Conservation (phyloP, 2,888 invertebrate genomes). For the Platycheirus rosarum region DNA sequence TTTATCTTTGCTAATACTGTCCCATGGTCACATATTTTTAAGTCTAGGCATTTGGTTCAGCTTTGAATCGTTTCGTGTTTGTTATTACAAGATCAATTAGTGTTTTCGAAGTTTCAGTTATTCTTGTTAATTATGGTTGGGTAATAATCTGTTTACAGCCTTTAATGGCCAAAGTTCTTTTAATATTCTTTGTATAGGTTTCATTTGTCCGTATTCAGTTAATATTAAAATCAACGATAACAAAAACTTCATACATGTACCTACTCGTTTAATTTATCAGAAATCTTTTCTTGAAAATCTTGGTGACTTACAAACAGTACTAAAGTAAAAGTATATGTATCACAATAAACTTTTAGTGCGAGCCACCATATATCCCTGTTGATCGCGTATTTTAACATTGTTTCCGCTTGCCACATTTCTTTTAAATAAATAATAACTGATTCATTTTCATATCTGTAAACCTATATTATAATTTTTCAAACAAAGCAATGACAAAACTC, state of each 20-base stretch:
- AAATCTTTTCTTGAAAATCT: not conserved
- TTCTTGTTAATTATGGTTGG: slow-evolving; percentile 3
- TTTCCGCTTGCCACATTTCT: slow-evolving; percentile 1
- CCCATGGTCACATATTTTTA: not conserved
- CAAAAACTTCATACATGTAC: not conserved
- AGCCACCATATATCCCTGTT: slow-evolving; percentile 15
- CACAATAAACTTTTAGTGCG: slow-evolving; percentile 4
- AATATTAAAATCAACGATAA: not conserved
- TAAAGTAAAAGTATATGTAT: not conserved
- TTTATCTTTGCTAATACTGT: not conserved
- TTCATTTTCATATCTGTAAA: slow-evolving; percentile 8
- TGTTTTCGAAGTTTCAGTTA: slow-evolving; percentile 8
- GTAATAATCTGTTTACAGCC: slow-evolving; percentile 5
- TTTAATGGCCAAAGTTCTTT: not conserved
- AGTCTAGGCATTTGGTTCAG: not conserved
- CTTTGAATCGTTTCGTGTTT: not conserved
- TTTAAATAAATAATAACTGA: slow-evolving; percentile 14
- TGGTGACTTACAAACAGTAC: slow-evolving; percentile 4
- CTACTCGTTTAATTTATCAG: slow-evolving; percentile 2
- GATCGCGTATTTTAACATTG: not conserved
- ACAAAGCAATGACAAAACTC: too few species aligned
- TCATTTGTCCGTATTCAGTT: not conserved
- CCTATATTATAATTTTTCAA: not conserved
- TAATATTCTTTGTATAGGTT: not conserved
- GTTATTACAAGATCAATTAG: not conserved